phyloP scores from a whole-genome alignment of 2,888 invertebrate genomes.

The Homarus gammarus region DNA sequence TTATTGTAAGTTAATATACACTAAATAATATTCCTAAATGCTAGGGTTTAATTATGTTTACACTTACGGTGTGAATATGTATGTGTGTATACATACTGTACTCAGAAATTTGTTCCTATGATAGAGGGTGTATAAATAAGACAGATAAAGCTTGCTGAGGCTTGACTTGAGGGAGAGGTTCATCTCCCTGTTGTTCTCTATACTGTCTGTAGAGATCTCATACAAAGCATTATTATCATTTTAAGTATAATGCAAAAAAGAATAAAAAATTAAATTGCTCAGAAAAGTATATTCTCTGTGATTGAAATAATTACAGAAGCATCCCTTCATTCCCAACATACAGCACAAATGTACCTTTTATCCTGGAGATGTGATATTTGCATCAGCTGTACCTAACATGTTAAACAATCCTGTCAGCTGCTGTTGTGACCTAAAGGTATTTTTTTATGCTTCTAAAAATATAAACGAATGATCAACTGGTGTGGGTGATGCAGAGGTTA shows the following conservation, averaged over 20 bases:
- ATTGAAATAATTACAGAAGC: not conserved
- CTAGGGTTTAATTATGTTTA: no score
- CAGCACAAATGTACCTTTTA: not conserved
- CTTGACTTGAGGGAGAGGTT: not conserved
- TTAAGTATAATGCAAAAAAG: not conserved
- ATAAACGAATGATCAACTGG: not conserved
- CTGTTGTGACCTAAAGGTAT: not conserved
- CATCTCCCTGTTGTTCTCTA: not conserved
- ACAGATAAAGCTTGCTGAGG: not conserved
- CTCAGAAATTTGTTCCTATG: not conserved
- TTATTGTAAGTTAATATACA: not conserved
- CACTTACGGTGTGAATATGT: not conserved
- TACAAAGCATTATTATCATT: not conserved
- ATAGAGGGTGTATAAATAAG: not conserved
- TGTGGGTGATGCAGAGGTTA: not conserved
- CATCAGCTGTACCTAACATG: not conserved
- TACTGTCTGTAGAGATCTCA: not conserved
- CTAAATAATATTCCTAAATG: not conserved
- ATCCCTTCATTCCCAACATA: not conserved
- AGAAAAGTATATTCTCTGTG: not conserved
- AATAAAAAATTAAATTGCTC: not conserved
- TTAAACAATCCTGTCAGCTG: not conserved
- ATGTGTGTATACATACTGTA: not conserved
- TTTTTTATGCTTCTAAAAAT: not conserved
- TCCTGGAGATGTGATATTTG: not conserved